Evolutionary conservation across 2,113 vertebrate species (phyloP).

Genomic region (Stegostoma tigrinum): DNA sequence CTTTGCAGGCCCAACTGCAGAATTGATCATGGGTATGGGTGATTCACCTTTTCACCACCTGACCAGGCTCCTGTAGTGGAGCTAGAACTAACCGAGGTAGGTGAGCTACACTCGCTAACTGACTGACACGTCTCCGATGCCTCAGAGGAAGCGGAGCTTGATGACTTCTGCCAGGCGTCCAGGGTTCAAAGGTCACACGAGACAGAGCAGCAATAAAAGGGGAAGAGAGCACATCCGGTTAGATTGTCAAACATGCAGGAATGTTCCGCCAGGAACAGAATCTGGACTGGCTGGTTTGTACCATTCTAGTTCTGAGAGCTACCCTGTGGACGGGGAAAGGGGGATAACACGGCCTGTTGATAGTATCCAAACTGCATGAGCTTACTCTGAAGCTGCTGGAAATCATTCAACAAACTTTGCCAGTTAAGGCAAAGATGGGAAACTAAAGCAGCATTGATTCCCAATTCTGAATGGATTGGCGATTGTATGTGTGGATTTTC

Average conservation of each 20-base stretch:
- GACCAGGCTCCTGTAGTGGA: slow-evolving; percentile 40
- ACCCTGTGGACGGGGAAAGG: background rate
- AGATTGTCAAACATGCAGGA: background rate
- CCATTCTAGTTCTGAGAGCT: background rate
- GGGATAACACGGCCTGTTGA: background rate
- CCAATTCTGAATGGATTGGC: background rate
- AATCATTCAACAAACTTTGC: background rate
- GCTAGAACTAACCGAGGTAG: slow-evolving; percentile 81
- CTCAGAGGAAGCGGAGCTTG: slow-evolving; percentile 94
- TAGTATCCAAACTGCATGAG: background rate
- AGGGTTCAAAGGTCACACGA: background rate
- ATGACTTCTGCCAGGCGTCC: slow-evolving; percentile 76
- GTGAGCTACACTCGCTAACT: slow-evolving; percentile 95
- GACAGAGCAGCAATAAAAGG: background rate
- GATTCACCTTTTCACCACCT: slow-evolving; percentile 41
- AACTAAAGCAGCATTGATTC: background rate
- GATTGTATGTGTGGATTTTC: background rate
- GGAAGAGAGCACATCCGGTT: slow-evolving; percentile 17
- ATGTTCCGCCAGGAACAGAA: background rate
- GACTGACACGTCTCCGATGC: slow-evolving; percentile 96
- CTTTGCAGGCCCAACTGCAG: background rate
- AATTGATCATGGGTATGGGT: slow-evolving; percentile 32
- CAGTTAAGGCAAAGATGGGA: background rate
- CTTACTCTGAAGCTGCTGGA: background rate
- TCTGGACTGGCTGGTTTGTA: background rate